Conservation (phyloP, 2,888 invertebrate genomes). For the Standfussiana lucernea region DNA sequence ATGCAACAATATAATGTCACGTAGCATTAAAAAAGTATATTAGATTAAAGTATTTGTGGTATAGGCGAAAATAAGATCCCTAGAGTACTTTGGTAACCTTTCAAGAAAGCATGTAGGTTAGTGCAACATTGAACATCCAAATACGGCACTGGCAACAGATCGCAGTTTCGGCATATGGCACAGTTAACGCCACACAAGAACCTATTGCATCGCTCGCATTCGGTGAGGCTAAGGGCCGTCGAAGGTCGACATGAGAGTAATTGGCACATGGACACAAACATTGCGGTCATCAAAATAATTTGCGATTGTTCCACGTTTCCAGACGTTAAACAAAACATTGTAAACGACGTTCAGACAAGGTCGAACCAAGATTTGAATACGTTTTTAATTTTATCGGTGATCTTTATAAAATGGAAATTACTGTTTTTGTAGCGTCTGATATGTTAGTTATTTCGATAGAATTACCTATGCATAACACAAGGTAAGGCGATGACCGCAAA, state of each 20-base stretch:
- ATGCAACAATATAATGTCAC: conserved; percentile 15
- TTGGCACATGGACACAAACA: conserved; percentile 81
- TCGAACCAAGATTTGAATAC: conserved; percentile 70
- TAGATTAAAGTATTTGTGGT: background rate
- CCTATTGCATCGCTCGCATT: conserved; percentile 67
- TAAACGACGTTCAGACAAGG: conserved; percentile 77
- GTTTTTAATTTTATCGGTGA: conserved; percentile 68
- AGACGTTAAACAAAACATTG: conserved; percentile 81
- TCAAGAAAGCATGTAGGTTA: conserved; percentile 62
- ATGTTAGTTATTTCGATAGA: conserved; percentile 24
- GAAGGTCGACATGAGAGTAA: conserved; percentile 78
- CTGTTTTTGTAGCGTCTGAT: background rate
- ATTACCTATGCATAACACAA: conserved; percentile 4
- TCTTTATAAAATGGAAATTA: conserved; percentile 22
- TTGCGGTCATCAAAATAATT: conserved; percentile 80
- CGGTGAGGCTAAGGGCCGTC: conserved; percentile 68
- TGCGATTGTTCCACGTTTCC: conserved; percentile 80
- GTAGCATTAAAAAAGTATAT: background rate
- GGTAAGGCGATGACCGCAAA: conserved; percentile 20
- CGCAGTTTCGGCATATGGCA: conserved; percentile 69
- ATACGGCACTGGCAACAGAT: conserved; percentile 60
- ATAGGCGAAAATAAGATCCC: background rate
- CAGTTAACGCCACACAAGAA: conserved; percentile 70
- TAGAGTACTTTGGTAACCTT: conserved; percentile 9
- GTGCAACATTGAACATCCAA: conserved; percentile 65